Evolutionary conservation across 2,888 invertebrate species (phyloP).

Genomic region (Creontiades dilutus): DNA sequence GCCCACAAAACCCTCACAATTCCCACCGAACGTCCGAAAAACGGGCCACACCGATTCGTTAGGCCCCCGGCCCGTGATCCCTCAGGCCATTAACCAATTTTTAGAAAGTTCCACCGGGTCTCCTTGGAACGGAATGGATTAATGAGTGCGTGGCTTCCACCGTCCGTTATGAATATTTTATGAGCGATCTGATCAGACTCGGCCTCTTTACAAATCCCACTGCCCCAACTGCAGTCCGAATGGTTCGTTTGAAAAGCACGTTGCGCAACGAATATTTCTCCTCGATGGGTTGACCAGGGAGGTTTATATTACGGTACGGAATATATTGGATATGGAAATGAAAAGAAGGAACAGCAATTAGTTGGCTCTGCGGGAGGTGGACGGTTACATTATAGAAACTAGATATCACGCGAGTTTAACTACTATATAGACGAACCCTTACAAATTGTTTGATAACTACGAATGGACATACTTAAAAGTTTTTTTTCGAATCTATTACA

Average conservation of each 20-base stretch:
- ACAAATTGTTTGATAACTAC: too few species aligned
- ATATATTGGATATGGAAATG: neutral
- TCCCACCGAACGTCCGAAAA: neutral
- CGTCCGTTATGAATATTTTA: slow-evolving; percentile 32
- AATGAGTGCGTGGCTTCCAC: slow-evolving; percentile 32
- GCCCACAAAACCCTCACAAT: too few species aligned
- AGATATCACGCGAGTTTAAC: too few species aligned
- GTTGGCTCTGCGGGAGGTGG: neutral
- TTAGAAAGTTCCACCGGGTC: slow-evolving; percentile 36
- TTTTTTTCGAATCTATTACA: too few species aligned
- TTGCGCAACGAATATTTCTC: slow-evolving; percentile 23
- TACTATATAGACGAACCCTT: too few species aligned
- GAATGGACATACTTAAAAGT: too few species aligned
- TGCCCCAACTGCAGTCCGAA: neutral
- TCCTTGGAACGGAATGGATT: neutral
- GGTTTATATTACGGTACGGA: neutral
- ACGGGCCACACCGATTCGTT: neutral
- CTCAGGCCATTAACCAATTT: neutral
- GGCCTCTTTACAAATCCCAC: slow-evolving; percentile 8
- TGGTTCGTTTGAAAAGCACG: neutral
- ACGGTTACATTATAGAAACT: too few species aligned
- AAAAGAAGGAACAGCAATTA: neutral
- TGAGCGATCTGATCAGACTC: slow-evolving; percentile 20
- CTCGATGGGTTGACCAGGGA: neutral
- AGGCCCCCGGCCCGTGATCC: neutral